Base-by-base conservation (phyloP, 1,140 invertebrate species). In the Trypoxylus dichotomus region DNA sequence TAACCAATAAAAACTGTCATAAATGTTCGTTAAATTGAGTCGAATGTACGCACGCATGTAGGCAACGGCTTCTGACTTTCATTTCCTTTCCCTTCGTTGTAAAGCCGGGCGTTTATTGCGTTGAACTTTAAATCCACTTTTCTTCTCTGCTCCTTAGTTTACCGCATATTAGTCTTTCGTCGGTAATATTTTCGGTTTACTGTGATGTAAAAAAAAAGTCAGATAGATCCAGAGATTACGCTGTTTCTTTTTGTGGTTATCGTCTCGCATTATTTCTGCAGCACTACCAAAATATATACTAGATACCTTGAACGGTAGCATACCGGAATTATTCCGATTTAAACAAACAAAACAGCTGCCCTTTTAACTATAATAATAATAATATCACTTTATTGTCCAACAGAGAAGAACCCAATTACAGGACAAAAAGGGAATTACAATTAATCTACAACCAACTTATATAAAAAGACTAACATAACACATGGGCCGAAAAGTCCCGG, bases 41-140 rank as follows among this genome's bases (percentile, higher is more conserved):
- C 24, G 60, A 13, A 68, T 68, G 60, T 29, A 68, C 60, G 27
- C 27, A 68, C 11, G 27, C 24, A 29, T 27, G 60, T 27, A 8
- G 10, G 60, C 47, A 24, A 68, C 3, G 60, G 60, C 24, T 27
- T 68, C 24, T 68, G 27, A 68, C 60, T 6, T 68, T 68, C 24
- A 68, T 68, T 68, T 68, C 60, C 11, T 21, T 68, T 24, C 60
- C 27, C 60, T 68, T n/a, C 60, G 60, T 68, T 68, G 24, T 68
- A 68, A 68, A 68, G 24, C 47, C 47, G 47, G 27, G 60, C 60
- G 25, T 68, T 68, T 68, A 68, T 24, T 25, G 24, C 60, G 60
- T 19, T 68, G 60, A 29, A 68, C 24, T 68, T 68, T 68, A 68
- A 68, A 68, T 68, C 60, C 60, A 68, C 60, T 68, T 68, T 68